Conservation (phyloP, 1,140 invertebrate genomes). For the Semibalanus balanoides region DNA sequence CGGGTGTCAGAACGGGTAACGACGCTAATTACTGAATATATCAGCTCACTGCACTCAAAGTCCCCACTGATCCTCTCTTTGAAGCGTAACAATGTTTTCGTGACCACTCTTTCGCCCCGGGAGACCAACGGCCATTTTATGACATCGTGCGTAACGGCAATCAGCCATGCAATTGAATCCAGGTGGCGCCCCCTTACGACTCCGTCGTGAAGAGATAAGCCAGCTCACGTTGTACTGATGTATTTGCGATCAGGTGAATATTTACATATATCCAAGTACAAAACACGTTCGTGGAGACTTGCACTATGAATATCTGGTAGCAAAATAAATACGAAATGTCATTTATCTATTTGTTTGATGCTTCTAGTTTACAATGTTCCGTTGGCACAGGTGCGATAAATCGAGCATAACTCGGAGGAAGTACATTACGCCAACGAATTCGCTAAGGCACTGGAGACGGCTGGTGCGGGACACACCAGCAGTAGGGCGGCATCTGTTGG, state of each 20-base stretch:
- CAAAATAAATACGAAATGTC: conserved; percentile 2
- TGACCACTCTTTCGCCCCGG: too few relatives aligned
- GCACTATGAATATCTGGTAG: not conserved
- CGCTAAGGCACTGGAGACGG: not conserved
- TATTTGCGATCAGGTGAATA: not conserved
- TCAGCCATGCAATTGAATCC: conserved; percentile 1
- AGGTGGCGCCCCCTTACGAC: not conserved
- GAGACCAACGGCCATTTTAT: not conserved
- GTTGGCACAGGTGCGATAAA: not conserved
- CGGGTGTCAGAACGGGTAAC: not conserved
- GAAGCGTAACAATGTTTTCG: too few relatives aligned
- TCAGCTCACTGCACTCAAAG: too few relatives aligned
- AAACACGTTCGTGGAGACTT: not conserved
- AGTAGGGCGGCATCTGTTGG: not conserved
- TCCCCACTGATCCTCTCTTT: too few relatives aligned
- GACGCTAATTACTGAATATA: not conserved
- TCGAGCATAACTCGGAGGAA: not conserved
- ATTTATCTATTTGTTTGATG: conserved; percentile 1
- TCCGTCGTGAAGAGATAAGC: not conserved
- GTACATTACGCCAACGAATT: not conserved
- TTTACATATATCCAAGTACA: not conserved
- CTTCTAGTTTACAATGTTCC: not conserved
- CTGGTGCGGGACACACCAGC: not conserved
- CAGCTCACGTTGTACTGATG: not conserved
- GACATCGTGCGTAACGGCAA: not conserved